phyloP scores from a whole-genome alignment of 35 echinoderm and acorn worm species.

The Chiridota heheva region DNA sequence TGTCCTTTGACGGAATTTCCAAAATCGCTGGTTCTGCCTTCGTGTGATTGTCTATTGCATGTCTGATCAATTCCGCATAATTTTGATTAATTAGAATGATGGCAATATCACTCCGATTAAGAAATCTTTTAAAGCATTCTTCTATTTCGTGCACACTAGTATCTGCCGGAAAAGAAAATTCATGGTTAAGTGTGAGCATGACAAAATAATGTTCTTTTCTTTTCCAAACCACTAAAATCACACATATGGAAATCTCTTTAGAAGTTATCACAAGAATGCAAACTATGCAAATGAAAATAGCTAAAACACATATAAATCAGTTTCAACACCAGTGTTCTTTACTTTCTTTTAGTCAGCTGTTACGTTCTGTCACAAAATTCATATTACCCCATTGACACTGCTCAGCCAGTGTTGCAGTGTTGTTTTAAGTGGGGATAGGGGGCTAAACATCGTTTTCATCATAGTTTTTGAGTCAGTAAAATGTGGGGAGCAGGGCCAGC shows the following conservation, averaged over 20 bases:
- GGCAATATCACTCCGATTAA: constrained; percentile 73
- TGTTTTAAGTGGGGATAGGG: too few relatives aligned
- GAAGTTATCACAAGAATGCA: not conserved
- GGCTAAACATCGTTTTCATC: too few relatives aligned
- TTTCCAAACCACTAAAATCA: not conserved
- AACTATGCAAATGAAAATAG: not conserved
- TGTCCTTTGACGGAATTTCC: constrained; percentile 96
- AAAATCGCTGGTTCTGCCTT: constrained; percentile 81
- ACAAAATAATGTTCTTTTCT: not conserved
- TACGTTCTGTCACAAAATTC: too few relatives aligned
- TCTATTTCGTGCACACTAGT: constrained; percentile 96
- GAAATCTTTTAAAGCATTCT: constrained; percentile 80
- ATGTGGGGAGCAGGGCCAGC: too few relatives aligned
- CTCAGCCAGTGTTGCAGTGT: too few relatives aligned
- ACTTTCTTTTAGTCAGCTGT: not conserved
- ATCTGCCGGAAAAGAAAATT: constrained; percentile 34
- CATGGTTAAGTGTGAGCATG: not conserved
- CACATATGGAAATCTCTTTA: too few relatives aligned
- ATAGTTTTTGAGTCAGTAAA: too few relatives aligned
- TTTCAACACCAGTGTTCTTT: not conserved
- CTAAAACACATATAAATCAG: not conserved
- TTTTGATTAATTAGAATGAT: constrained; percentile 98
- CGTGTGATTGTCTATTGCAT: constrained; percentile 80
- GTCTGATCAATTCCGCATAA: constrained; percentile 88
- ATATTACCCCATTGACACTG: too few relatives aligned